Percentiles rank a stretch among this genome's conserved stretches.
Conservation (phyloP, 2,113 vertebrate species). For the Thryonomys swinderianus region DNA sequence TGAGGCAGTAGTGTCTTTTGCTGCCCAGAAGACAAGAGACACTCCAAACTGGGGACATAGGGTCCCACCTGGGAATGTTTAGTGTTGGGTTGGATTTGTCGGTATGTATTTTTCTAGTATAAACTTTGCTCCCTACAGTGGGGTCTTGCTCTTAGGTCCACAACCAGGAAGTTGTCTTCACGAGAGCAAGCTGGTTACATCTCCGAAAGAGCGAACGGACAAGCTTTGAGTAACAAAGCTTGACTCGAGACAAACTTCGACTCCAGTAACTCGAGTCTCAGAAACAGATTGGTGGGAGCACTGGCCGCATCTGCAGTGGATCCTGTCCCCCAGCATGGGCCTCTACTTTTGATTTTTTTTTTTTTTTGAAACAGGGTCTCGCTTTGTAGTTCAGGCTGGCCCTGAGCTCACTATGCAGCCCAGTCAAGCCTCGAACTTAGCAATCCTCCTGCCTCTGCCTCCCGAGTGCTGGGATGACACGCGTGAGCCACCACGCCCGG, state of each 20-base stretch:
- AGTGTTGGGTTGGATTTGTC: neutral
- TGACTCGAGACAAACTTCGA: no score
- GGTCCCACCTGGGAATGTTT: fast-evolving
- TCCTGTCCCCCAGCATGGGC: neutral
- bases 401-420: no score
- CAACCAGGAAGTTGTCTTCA: neutral
- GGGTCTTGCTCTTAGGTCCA: neutral
- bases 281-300: neutral
- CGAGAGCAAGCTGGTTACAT: fast-evolving
- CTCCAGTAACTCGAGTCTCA: neutral
- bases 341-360: no score
- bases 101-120: neutral
- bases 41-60: neutral
- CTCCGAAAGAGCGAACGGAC: neutral
- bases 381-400: no score
- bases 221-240: no score
- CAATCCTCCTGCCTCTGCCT: no score
- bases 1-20: neutral
- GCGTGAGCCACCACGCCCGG: no score
- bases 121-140: neutral
- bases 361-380: no score
- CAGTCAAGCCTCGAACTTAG: no score
- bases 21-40: constrained; percentile 39
- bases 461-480: no score
- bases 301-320: neutral